These are phyloP conservation scores for Plagiodera versicolora DNA, from an alignment of 2,888 invertebrate species.

Conservation along the genomic window DNA sequence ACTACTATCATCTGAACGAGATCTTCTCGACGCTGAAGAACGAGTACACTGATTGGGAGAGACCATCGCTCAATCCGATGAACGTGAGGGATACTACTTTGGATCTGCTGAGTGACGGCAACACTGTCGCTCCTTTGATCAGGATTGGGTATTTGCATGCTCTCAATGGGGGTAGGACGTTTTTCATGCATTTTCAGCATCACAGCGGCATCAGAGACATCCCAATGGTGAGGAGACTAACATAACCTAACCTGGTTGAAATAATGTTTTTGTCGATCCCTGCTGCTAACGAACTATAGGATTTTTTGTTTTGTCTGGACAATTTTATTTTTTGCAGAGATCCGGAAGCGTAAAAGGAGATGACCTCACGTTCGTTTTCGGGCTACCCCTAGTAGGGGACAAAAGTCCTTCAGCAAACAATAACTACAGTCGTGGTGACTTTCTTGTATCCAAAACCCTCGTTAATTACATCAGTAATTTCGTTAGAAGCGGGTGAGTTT, in stretches of 20 bases:
- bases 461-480: slow-evolving; percentile 87
- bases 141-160: slow-evolving; percentile 80
- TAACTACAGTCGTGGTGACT: slow-evolving; percentile 80
- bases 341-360: slow-evolving; percentile 84
- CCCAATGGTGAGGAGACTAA: slow-evolving; percentile 70
- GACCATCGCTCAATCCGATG: slow-evolving; percentile 81
- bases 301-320: too few relatives aligned
- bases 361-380: slow-evolving; percentile 83
- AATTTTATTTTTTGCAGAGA: slow-evolving; percentile 59
- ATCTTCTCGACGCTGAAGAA: slow-evolving; percentile 90
- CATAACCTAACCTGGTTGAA: too few relatives aligned
- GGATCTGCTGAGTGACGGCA: slow-evolving; percentile 88
- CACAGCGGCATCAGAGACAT: slow-evolving; percentile 74
- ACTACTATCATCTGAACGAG: slow-evolving; percentile 93
- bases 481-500: slow-evolving; percentile 79
- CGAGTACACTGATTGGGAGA: slow-evolving; percentile 96
- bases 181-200: slow-evolving; percentile 87
- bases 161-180: slow-evolving; percentile 75
- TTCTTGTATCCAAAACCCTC: slow-evolving; percentile 74
- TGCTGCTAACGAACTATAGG: too few relatives aligned
- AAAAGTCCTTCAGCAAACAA: slow-evolving; percentile 68
- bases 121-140: slow-evolving; percentile 84
- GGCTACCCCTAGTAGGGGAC: slow-evolving; percentile 71
- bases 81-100: slow-evolving; percentile 82
- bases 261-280: too few relatives aligned